Conservation (phyloP, 2,113 vertebrate species). For the Lasiurus borealis region DNA sequence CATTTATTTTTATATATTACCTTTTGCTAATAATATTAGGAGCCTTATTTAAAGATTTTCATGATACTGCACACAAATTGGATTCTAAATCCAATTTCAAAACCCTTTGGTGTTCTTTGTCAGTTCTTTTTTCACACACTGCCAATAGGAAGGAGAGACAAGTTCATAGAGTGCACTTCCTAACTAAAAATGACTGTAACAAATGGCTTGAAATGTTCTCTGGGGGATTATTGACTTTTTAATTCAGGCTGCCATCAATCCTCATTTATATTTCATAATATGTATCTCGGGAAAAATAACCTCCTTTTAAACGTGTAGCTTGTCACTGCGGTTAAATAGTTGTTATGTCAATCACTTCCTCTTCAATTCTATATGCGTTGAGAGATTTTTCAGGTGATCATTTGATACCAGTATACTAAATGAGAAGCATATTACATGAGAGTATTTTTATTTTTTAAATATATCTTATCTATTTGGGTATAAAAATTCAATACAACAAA, state of each 20-base stretch:
- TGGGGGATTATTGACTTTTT: constrained; percentile 72
- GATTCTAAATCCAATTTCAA: neutral
- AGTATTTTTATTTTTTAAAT: neutral
- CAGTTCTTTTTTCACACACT: neutral
- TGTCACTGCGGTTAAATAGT: constrained; percentile 51
- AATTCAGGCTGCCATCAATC: constrained; percentile 59
- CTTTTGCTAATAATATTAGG: neutral
- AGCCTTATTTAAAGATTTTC: neutral
- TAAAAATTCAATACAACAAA: neutral
- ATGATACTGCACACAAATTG: neutral
- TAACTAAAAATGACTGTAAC: constrained; percentile 33
- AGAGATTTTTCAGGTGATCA: neutral
- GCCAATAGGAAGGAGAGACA: neutral
- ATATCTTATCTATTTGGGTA: neutral
- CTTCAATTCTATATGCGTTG: neutral
- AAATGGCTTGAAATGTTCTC: constrained; percentile 59
- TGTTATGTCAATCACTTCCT: constrained; percentile 28
- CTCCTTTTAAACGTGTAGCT: constrained; percentile 38
- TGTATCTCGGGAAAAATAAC: constrained; percentile 15
- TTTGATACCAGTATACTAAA: neutral
- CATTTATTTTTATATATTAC: neutral
- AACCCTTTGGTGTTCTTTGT: neutral
- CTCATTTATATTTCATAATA: constrained; percentile 69
- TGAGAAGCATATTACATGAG: neutral
- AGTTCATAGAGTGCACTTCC: constrained; percentile 22